Evolutionary conservation across 2,888 invertebrate genomes (phyloP).

Genomic region (Eubasilissa splendida): DNA sequence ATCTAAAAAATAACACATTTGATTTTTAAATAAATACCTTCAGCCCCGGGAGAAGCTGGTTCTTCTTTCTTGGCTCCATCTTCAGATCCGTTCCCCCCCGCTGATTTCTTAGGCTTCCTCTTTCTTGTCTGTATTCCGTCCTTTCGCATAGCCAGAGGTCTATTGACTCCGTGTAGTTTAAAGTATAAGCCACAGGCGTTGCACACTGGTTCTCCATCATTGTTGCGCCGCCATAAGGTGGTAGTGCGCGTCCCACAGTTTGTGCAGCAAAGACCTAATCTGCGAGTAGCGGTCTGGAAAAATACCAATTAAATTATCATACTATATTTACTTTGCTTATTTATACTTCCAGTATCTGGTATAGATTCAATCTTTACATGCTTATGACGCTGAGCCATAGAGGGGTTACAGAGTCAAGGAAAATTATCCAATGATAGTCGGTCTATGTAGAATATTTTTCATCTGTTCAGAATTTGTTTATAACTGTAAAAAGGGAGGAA

Average conservation of each 20-base stretch:
- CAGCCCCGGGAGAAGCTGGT: slow-evolving; percentile 66
- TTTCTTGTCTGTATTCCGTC: slow-evolving; percentile 97
- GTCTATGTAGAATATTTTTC: no score
- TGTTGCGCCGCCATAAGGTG: slow-evolving; percentile 96
- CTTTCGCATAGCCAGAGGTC: slow-evolving; percentile 94
- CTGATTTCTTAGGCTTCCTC: slow-evolving; percentile 88
- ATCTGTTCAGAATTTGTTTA: no score
- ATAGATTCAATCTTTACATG: no score
- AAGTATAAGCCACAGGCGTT: slow-evolving; percentile 98
- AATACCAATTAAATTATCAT: slow-evolving; percentile 59
- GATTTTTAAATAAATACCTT: slow-evolving; percentile 41
- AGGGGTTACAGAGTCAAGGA: no score
- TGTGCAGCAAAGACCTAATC: slow-evolving; percentile 93
- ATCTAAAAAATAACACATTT: not conserved
- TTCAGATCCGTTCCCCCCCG: slow-evolving; percentile 66
- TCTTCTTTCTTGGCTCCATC: slow-evolving; percentile 69
- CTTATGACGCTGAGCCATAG: no score
- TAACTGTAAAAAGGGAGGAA: no score
- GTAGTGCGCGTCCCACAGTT: slow-evolving; percentile 98
- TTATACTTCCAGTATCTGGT: no score
- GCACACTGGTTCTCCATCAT: slow-evolving; percentile 98
- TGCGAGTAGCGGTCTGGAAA: slow-evolving; percentile 85
- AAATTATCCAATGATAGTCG: no score
- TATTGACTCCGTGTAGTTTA: slow-evolving; percentile 94
- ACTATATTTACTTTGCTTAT: no score